Evolutionary conservation across 37 sponge, comb jelly and placozoan genomes (phyloP), one percentile per base, ranked within the genome.

Genomic region (Aplysina aerophoba): DNA sequence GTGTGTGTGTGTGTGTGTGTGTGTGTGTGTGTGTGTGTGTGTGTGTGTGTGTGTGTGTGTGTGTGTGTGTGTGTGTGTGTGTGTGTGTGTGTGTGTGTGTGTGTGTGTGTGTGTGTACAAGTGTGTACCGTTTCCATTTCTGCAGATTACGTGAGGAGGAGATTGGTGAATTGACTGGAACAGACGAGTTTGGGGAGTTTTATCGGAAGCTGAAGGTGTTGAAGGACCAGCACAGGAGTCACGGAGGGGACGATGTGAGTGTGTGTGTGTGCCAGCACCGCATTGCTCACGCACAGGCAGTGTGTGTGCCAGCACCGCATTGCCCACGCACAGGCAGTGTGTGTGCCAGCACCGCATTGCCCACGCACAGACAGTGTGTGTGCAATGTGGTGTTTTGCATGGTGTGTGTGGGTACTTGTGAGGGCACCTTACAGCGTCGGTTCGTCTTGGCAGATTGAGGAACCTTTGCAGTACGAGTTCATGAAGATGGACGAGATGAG

Each of bases 101-200:
- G 38, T 21, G 40, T 35, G 83, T 61, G 31, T 17, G 63, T 19
- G 38, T 17, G n/a, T 62, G n/a, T 82, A 39, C 8, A 8, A 14
- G 28, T 36, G 83, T 15, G 15, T 27, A 30, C 58, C n/a, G n/a
- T n/a, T n/a, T 35, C 44, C 2, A 30, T 3, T 58, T 31, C 17
- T 56, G 6, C 65, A 92, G 96, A 0, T 39, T 91, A 19, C 73
- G 97, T 13, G 77, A 91, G 60, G 91, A 96, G 73, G 99, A 98
- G 87, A 86, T 98, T 4, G 83, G 62, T 0, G 30, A 83, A 16
- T 68, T 96, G 60, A 87, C 90, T 64, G 97, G 97, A 25, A 88
- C 92, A 24, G 98, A 98, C 81, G 97, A 98, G 73, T 95, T 98
- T 87, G 85, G 83, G n/a, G 99, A 98, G 86, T 98, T 96, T 59